Evolutionary conservation across 2,888 invertebrate species (phyloP).

Genomic region (Cistogaster globosa): DNA sequence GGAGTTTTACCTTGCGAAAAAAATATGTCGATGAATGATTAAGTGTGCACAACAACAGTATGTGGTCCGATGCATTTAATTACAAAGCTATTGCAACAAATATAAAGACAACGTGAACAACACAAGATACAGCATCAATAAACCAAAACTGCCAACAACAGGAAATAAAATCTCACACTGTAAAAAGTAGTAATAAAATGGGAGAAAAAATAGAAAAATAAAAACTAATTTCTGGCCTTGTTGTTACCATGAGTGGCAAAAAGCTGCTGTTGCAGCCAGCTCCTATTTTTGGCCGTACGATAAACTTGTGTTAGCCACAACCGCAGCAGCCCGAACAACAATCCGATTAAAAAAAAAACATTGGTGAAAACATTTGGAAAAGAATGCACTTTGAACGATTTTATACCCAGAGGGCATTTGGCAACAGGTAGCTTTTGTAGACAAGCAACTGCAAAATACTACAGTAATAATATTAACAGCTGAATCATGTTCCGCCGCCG

Average conservation of each 20-base stretch:
- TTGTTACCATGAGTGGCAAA: slow-evolving; percentile 54
- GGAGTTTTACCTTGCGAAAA: slow-evolving; percentile 21
- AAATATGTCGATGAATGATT: slow-evolving; percentile 78
- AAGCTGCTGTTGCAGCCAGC: slow-evolving; percentile 29
- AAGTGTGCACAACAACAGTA: slow-evolving; percentile 76
- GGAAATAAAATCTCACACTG: slow-evolving; percentile 50
- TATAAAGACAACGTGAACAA: slow-evolving; percentile 28
- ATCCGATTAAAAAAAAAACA: too few relatives aligned
- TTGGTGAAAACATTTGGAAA: slow-evolving; percentile 30
- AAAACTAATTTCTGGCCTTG: slow-evolving; percentile 56
- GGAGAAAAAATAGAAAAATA: slow-evolving; percentile 7
- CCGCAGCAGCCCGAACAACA: too few relatives aligned
- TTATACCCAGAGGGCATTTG: slow-evolving; percentile 73
- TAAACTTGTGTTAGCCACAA: slow-evolving; percentile 32
- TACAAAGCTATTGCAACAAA: slow-evolving; percentile 71
- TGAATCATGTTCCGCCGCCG: slow-evolving; percentile 41
- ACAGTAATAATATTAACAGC: slow-evolving; percentile 22
- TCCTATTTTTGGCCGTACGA: slow-evolving; percentile 18
- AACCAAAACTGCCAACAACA: slow-evolving; percentile 36
- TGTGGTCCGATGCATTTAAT: slow-evolving; percentile 78
- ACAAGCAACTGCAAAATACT: slow-evolving; percentile 36
- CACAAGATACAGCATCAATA: slow-evolving; percentile 37
- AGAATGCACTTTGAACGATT: slow-evolving; percentile 72
- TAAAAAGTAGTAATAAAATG: slow-evolving; percentile 62
- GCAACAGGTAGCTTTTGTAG: slow-evolving; percentile 74